Base-by-base conservation (phyloP, 1,140 invertebrate genomes). In the Gonioctena quinquepunctata region DNA sequence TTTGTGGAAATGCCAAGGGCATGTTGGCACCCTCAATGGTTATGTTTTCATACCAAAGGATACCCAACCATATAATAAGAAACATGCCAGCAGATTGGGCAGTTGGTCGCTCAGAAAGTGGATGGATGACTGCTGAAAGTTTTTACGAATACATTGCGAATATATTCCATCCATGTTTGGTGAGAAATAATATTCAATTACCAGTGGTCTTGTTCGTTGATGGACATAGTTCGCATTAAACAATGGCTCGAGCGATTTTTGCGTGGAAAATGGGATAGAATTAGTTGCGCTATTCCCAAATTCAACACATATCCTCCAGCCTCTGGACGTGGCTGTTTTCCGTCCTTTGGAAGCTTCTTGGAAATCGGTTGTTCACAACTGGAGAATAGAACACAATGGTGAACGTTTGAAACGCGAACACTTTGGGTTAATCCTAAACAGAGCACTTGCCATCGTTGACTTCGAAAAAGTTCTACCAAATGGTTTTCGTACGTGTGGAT, bases 221-320 rank as follows among this genome's bases (percentile, higher is more conserved):
- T 16, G 50, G 50, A 22, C 50, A 54, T 54, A 22, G 16, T 18
- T 54, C 50, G 21, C 50, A 54, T 54, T 22, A n/a, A 19, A 54
- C 50, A 54, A 18, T 54, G 8, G 21, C 50, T 61, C 77, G 23
- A 64, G 61, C 11, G 28, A 42, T 42, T 42, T 42, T 42, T 42
- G 28, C 28, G 0, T 42, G 28, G 8, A 42, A 42, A 13, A 3
- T 42, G 28, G 28, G 28, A 42, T 42, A 42, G 28, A 42, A 42
- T 79, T 84, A 56, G 62, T 84, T 16, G 81, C 25, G 11, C 27
- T 69, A 2, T 65, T 11, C 48, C 68, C 68, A 50, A 73, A 73
- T 28, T 52, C 68, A 16, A 73, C 71, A n/a, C 64, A 73, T 63
- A 66, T 73, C 11, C 54, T 69, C 8, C 71, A 73, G 27, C 71